Evolutionary conservation across 2,888 invertebrate species (phyloP).

Genomic region (Rhimphoctona megacephalus): DNA sequence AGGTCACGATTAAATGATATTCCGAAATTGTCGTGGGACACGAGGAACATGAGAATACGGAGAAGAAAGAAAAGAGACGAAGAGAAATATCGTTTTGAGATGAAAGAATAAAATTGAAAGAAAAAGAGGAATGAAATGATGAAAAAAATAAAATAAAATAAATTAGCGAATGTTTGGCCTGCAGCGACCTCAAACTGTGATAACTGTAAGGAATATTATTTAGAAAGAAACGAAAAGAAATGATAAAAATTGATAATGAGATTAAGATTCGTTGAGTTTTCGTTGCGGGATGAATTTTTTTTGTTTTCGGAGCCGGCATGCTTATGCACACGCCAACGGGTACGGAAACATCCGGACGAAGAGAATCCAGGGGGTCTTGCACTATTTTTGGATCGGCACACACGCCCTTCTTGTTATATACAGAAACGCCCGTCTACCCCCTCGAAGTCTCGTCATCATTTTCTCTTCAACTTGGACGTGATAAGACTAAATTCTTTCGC

Average conservation of each 20-base stretch:
- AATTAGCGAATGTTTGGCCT: constrained; percentile 76
- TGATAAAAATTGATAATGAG: constrained; percentile 14
- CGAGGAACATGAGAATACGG: constrained; percentile 60
- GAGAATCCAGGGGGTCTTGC: constrained; percentile 64
- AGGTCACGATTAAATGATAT: constrained; percentile 30
- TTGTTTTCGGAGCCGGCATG: constrained; percentile 21
- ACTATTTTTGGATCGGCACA: constrained; percentile 62
- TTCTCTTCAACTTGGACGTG: constrained; percentile 43
- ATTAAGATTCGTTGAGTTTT: constrained; percentile 46
- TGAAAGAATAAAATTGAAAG: constrained; percentile 38
- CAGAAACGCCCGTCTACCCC: constrained; percentile 35
- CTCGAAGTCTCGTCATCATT: constrained; percentile 44
- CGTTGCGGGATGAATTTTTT: constrained; percentile 16
- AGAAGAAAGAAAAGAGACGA: constrained; percentile 50
- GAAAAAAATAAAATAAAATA: constrained; percentile 39
- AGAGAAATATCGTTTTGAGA: constrained; percentile 20
- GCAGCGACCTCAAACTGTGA: constrained; percentile 85
- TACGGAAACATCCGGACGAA: constrained; percentile 58
- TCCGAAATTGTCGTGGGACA: constrained; percentile 50
- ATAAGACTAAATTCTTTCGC: constrained; percentile 38
- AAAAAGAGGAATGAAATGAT: constrained; percentile 53
- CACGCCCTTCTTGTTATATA: constrained; percentile 36
- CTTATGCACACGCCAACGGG: constrained; percentile 13
- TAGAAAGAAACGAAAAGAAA: constrained; percentile 70
- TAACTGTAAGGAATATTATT: constrained; percentile 84